Base-by-base conservation (phyloP, 2,888 invertebrate species). In the Pseudococcus viburni region DNA sequence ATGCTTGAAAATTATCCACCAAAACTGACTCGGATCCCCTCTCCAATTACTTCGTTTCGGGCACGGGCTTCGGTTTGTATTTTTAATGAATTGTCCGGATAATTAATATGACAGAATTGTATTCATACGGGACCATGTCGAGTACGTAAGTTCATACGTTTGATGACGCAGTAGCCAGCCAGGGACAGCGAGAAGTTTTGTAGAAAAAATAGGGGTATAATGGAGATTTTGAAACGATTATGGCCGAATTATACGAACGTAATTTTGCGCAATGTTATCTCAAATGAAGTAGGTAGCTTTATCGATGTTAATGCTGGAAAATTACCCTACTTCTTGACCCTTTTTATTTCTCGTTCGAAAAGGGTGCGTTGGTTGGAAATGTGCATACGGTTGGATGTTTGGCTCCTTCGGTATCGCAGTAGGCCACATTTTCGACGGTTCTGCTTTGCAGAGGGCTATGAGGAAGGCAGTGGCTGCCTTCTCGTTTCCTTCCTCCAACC, bases 41-140 rank as follows among this genome's bases (percentile, higher is more conserved):
- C 33, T 19, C 33, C 80, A 80, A n/a, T 80, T 80, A 73, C 12
- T n/a, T 42, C 7, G 42, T n/a, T 42, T n/a, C 80, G 42, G 19
- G 59, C 55, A 33, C 26, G 26, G 26, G 11, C 55, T 46, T 7
- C 19, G 59, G 42, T 42, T 33, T 80, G 42, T 42, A 80, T 80
- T 80, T 80, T 80, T 80, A 42, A 80, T 42, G 42, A 80, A 42
- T 42, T 15, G 15, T 80, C 80, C 19, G 42, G n/a, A 42, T 80
- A 46, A 80, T 80, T 80, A 80, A 26, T 26, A 33, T 12, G 15
- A 73, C 33, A 15, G 22, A 7, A 6, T 64, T 19, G 22, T 64
- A 22, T 73, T 33, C 68, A 59, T 59, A 19, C 19, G 59, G 19
- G 59, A 59, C 5, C 19, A 59, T 59, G 7, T 19, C 51, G 1